Conservation (phyloP, 2,888 invertebrate genomes). For the Lamproptera curius region DNA sequence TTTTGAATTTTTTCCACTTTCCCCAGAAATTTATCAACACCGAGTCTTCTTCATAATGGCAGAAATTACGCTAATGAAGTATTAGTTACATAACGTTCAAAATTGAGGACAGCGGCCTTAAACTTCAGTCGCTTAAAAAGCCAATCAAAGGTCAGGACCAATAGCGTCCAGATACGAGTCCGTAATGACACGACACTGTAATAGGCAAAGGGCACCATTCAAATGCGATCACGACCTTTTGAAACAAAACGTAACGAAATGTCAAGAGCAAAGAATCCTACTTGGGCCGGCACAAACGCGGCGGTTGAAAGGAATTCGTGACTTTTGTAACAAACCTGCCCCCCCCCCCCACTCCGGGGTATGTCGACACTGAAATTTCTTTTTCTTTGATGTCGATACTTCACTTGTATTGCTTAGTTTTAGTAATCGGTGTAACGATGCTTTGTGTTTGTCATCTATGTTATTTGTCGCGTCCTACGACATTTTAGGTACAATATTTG, state of each 20-base stretch:
- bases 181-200: constrained; percentile 18
- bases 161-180: constrained; percentile 13
- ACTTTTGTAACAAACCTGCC: constrained; percentile 21
- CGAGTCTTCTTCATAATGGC: too few species aligned
- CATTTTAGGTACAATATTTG: too few species aligned
- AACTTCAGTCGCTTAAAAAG: constrained; percentile 9
- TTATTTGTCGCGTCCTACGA: too few species aligned
- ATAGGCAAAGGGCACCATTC: constrained; percentile 22
- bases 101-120: constrained; percentile 8
- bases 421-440: constrained; percentile 1
- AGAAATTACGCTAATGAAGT: too few species aligned
- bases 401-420: constrained; percentile 6
- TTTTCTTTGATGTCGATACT: constrained; percentile 18
- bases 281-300: constrained; percentile 15
- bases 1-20: too few species aligned
- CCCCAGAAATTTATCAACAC: too few species aligned
- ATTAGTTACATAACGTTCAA: too few species aligned
- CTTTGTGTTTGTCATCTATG: too few species aligned
- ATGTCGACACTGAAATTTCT: constrained; percentile 18
- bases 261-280: constrained; percentile 23
- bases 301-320: constrained; percentile 20
- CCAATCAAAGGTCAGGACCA: constrained; percentile 16
- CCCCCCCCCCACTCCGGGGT: constrained; percentile 10
- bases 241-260: constrained; percentile 22
- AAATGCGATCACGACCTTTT: constrained; percentile 23